Percentiles rank a stretch among this genome's conserved stretches.
phyloP scores from a whole-genome alignment of 1,140 invertebrate species.

The Musca domestica region DNA sequence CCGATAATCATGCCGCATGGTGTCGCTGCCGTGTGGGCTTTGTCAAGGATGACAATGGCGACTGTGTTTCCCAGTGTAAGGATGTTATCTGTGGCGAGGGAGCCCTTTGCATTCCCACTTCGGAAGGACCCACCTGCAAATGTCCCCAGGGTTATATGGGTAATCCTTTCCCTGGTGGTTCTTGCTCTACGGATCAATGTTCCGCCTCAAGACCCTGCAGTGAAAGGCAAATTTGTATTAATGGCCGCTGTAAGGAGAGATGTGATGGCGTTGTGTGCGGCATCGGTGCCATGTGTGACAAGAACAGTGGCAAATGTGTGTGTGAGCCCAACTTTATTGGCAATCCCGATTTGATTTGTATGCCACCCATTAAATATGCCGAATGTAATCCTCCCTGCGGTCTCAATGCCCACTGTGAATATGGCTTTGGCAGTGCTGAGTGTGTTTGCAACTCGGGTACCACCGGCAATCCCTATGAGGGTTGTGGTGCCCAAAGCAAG shows the following conservation, averaged over 20 bases:
- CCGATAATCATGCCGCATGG: constrained; percentile 83
- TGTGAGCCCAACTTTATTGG: constrained; percentile 85
- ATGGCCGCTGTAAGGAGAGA: constrained; percentile 78
- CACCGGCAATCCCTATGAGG: constrained; percentile 82
- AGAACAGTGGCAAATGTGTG: constrained; percentile 75
- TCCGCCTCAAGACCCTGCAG: constrained; percentile 72
- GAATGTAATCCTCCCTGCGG: constrained; percentile 77
- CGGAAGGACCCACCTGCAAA: constrained; percentile 80
- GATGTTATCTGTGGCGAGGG: constrained; percentile 76
- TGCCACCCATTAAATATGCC: constrained; percentile 79
- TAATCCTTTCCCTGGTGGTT: constrained; percentile 87
- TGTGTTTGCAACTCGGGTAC: constrained; percentile 83
- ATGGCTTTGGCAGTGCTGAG: constrained; percentile 67
- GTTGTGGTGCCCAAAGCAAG: constrained; percentile 69
- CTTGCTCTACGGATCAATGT: constrained; percentile 77
- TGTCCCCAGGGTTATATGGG: constrained; percentile 81
- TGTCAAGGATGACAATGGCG: constrained; percentile 69
- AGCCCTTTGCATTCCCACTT: constrained; percentile 83
- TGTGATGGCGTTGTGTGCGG: constrained; percentile 82
- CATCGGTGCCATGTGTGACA: constrained; percentile 78
- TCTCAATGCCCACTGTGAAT: constrained; percentile 82
- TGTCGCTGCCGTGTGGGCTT: constrained; percentile 83
- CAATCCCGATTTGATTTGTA: constrained; percentile 83
- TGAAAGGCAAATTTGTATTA: constrained; percentile 75
- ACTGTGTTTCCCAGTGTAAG: constrained; percentile 80